Evolutionary conservation across 1,140 invertebrate species (phyloP).

Genomic region (Zelostemma sp.): DNA sequence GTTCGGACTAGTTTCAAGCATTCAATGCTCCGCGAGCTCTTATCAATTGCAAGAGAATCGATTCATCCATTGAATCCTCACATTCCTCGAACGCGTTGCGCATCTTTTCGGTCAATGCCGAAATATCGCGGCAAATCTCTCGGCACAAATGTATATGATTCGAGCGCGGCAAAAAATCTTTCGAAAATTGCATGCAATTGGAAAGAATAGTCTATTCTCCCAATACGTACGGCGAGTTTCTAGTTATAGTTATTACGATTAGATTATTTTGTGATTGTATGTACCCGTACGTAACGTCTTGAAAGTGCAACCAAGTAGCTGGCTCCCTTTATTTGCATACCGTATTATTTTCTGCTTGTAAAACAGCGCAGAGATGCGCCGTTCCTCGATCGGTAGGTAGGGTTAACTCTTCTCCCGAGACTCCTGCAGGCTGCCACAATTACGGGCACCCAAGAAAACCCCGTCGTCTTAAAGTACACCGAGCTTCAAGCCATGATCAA

Average conservation of each 20-base stretch:
- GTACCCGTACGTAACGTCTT: slow-evolving; percentile 9
- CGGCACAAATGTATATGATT: too few relatives aligned
- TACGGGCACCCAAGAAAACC: slow-evolving; percentile 21
- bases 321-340: slow-evolving; percentile 39
- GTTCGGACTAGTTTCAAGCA: too few relatives aligned
- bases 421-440: slow-evolving; percentile 28
- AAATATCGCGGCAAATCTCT: too few relatives aligned
- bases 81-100: too few relatives aligned
- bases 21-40: too few relatives aligned
- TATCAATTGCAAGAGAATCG: too few relatives aligned
- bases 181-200: slow-evolving; percentile 18
- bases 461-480: slow-evolving; percentile 10
- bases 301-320: slow-evolving; percentile 24
- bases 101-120: too few relatives aligned
- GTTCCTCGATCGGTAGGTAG: slow-evolving; percentile 25
- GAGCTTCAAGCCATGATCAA: slow-evolving; percentile 28
- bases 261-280: slow-evolving; percentile 25
- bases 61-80: too few relatives aligned
- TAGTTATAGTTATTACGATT: slow-evolving; percentile 25
- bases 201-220: slow-evolving; percentile 7
- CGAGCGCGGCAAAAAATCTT: slow-evolving; percentile 14
- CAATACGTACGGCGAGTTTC: slow-evolving; percentile 21
- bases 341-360: slow-evolving; percentile 42
- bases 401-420: slow-evolving; percentile 24
- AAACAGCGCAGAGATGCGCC: slow-evolving; percentile 25